phyloP scores from a whole-genome alignment of 2,113 vertebrate genomes.

The Xiphophorus couchianus region DNA sequence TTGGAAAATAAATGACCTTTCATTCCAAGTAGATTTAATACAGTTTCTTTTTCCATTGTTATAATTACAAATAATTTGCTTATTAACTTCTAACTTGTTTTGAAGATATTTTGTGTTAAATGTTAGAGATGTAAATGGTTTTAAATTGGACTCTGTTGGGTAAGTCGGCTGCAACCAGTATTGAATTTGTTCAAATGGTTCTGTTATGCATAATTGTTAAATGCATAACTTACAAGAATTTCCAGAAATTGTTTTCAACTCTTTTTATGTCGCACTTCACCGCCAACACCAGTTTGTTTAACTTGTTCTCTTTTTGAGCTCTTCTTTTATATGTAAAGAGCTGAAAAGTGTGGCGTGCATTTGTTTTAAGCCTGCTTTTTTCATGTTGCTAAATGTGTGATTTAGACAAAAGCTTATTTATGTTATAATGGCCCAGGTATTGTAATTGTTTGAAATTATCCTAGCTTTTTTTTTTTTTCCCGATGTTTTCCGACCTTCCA shows the following conservation, averaged over 20 bases:
- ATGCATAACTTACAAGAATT: not conserved
- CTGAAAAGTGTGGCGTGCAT: too few relatives aligned
- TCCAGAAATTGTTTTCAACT: not conserved
- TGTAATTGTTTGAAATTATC: too few relatives aligned
- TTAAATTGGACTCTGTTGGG: not conserved
- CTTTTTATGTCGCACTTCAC: not conserved
- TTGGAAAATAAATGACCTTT: conserved; percentile 37
- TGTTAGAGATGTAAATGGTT: not conserved
- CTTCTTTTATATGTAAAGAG: not conserved
- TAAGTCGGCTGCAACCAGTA: not conserved
- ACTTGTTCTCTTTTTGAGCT: too few relatives aligned
- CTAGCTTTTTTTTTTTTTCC: too few relatives aligned
- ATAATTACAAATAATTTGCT: conserved; percentile 17
- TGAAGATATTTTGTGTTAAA: conserved; percentile 1
- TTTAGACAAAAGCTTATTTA: too few relatives aligned
- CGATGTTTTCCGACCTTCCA: too few relatives aligned
- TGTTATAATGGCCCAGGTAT: too few relatives aligned
- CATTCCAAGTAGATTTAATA: conserved; percentile 27
- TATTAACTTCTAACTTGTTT: conserved; percentile 9
- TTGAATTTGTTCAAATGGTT: not conserved
- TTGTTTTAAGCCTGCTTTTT: not conserved
- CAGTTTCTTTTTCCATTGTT: conserved; percentile 21
- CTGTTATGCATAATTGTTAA: conserved; percentile 10
- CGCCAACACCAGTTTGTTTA: too few relatives aligned
- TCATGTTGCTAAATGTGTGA: not conserved